Evolutionary conservation across 92 coral and sea anemone genomes (phyloP).

Genomic region (Phenganax marumi): DNA sequence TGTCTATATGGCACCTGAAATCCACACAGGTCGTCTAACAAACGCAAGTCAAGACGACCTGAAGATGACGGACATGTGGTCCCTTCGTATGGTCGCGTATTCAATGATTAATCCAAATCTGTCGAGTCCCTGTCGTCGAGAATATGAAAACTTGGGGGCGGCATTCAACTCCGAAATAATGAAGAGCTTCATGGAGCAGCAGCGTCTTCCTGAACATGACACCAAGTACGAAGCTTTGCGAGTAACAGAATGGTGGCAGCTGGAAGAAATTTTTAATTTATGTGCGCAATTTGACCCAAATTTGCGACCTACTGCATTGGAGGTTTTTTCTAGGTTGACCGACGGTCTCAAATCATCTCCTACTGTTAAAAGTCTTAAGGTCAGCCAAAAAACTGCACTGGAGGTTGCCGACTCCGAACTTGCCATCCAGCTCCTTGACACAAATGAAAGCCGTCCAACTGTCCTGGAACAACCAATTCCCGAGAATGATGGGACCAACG

Average conservation of each 20-base stretch:
- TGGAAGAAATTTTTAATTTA: neutral
- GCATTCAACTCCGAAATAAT: conserved; percentile 6
- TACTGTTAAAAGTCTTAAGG: neutral
- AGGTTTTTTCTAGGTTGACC: neutral
- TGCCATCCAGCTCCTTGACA: conserved; percentile 4
- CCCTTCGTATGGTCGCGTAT: too few species aligned
- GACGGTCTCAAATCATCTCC: neutral
- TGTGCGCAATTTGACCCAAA: neutral
- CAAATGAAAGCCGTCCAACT: conserved; percentile 1
- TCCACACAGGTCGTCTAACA: too few species aligned
- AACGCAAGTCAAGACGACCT: too few species aligned
- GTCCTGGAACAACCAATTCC: neutral
- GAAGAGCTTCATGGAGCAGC: neutral
- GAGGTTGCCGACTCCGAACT: neutral
- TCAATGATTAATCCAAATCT: neutral
- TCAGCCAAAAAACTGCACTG: conserved; percentile 10
- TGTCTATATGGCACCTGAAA: too few species aligned
- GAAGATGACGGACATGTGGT: too few species aligned
- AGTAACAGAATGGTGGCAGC: conserved; percentile 18
- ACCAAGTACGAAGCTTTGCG: conserved; percentile 11
- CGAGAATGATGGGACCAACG: conserved; percentile 37
- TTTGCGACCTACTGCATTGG: neutral
- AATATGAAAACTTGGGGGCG: neutral
- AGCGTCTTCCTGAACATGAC: neutral
- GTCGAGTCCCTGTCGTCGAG: neutral